Conservation (phyloP, 2,888 invertebrate genomes). For the Oxytorus armatus region DNA sequence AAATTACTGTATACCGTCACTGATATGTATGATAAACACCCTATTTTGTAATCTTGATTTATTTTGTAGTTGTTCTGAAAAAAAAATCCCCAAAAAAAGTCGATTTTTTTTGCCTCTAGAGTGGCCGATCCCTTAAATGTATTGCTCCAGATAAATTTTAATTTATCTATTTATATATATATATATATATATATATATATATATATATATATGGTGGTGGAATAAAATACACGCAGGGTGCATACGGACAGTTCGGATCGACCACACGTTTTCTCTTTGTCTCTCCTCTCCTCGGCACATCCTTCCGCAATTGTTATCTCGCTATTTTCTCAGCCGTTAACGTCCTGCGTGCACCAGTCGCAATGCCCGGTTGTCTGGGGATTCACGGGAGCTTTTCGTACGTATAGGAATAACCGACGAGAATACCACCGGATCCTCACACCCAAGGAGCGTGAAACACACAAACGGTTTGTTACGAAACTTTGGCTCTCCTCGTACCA, state of each 20-base stretch:
- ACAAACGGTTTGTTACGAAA: slow-evolving; percentile 59
- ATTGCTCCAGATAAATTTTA: no score
- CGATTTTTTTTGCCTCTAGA: no score
- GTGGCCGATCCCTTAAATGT: no score
- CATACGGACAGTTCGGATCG: slow-evolving; percentile 44
- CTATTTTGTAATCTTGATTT: no score
- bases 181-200: slow-evolving; percentile 30
- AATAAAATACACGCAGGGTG: slow-evolving; percentile 48
- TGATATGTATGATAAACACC: no score
- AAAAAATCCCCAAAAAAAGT: no score
- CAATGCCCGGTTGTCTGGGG: slow-evolving; percentile 53
- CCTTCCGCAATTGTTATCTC: slow-evolving; percentile 68
- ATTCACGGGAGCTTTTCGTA: slow-evolving; percentile 57
- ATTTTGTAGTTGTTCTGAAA: no score
- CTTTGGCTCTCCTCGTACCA: slow-evolving; percentile 50
- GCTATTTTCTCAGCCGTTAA: slow-evolving; percentile 63
- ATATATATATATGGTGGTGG: slow-evolving; percentile 46
- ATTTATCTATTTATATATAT: slow-evolving; percentile 21
- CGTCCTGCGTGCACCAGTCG: slow-evolving; percentile 39
- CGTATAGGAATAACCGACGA: slow-evolving; percentile 45
- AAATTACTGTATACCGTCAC: no score
- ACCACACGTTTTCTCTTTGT: slow-evolving; percentile 46
- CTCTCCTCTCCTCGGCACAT: slow-evolving; percentile 32
- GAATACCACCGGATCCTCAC: slow-evolving; percentile 33
- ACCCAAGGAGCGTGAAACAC: slow-evolving; percentile 18